Percentiles rank a stretch among this genome's conserved stretches.
Evolutionary conservation across 1,140 invertebrate species (phyloP).

Genomic region (Luehdorfia chinensis): DNA sequence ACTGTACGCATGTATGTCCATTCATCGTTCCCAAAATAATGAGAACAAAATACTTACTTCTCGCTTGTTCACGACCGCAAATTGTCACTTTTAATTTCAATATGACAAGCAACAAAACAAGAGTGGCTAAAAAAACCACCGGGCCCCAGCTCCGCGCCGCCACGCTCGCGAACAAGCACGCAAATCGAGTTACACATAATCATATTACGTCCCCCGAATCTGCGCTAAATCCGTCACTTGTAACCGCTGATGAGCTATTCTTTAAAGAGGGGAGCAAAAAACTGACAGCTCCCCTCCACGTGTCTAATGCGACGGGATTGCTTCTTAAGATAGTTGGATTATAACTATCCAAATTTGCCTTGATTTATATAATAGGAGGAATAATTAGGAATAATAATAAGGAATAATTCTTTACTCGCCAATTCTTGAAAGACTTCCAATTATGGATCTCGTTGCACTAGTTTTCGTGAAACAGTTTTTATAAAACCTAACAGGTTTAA

Average conservation of each 20-base stretch:
- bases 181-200: constrained; percentile 47
- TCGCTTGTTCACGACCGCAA: no score
- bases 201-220: constrained; percentile 34
- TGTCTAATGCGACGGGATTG: background rate
- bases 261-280: constrained; percentile 35
- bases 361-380: no score
- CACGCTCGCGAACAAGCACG: constrained; percentile 17
- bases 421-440: no score
- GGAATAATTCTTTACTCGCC: no score
- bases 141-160: background rate
- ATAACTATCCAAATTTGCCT: no score
- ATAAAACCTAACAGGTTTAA: no score
- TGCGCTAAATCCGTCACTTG: constrained; percentile 40
- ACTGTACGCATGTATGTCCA: no score
- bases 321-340: constrained; percentile 4
- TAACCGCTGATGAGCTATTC: constrained; percentile 56
- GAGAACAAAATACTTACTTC: no score
- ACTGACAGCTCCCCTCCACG: constrained; percentile 6
- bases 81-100: background rate
- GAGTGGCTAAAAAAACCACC: constrained; percentile 16
- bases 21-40: no score
- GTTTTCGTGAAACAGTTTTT: no score
- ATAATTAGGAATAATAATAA: no score
- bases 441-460: no score
- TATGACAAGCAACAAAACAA: constrained; percentile 16